phyloP scores from a whole-genome alignment of 2,888 invertebrate genomes.

The Julus scanicus region DNA sequence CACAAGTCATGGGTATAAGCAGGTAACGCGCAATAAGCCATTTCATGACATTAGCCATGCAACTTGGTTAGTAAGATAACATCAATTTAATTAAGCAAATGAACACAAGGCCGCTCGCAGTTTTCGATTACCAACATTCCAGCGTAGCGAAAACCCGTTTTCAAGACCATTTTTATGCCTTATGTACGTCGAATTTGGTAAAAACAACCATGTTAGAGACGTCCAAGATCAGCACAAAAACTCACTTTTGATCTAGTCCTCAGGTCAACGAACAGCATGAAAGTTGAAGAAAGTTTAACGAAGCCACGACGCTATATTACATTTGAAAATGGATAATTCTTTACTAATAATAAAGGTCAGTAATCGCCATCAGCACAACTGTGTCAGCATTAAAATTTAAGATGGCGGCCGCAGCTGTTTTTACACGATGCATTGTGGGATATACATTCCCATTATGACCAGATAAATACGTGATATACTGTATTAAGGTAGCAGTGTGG shows the following conservation, averaged over 20 bases:
- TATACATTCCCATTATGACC: neutral
- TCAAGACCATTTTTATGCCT: neutral
- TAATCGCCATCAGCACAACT: neutral
- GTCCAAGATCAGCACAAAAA: neutral
- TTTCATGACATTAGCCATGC: neutral
- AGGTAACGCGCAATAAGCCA: no score
- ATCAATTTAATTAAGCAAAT: neutral
- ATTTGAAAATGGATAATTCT: neutral
- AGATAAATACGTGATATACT: no score
- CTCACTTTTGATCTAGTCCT: neutral
- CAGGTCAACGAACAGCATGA: neutral
- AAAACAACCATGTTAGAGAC: neutral
- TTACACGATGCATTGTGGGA: neutral
- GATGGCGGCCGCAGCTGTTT: neutral
- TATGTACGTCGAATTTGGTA: neutral
- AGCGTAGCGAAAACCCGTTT: neutral
- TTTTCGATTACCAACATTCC: neutral
- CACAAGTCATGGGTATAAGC: neutral
- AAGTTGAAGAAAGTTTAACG: neutral
- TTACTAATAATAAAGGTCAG: neutral
- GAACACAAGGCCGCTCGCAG: slow-evolving; percentile 2
- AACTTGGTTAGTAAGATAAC: neutral
- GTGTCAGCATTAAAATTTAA: neutral
- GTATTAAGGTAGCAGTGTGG: no score
- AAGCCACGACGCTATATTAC: neutral